phyloP scores from a whole-genome alignment of 2,888 invertebrate genomes.

The Pollenia angustigena region DNA sequence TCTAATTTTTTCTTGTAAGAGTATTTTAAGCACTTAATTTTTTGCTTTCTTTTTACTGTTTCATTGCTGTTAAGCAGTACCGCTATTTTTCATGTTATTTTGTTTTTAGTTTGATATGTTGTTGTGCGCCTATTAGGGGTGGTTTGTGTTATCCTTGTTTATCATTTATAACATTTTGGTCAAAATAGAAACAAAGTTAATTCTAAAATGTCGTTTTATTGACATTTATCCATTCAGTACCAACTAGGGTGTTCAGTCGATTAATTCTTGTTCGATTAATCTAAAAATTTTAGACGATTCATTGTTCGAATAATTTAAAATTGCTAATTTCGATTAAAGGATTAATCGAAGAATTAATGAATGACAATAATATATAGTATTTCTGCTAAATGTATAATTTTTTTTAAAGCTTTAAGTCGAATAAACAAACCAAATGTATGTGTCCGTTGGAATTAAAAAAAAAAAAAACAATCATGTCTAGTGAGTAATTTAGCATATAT shows the following conservation, averaged over 20 bases:
- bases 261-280: no score
- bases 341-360: no score
- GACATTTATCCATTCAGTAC: constrained; percentile 19
- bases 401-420: no score
- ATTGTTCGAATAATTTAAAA: no score
- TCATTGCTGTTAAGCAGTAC: constrained; percentile 4
- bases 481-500: no score
- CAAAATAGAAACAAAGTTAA: constrained; percentile 68
- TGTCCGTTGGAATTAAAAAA: no score
- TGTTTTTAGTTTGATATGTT: neutral
- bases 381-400: no score
- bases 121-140: constrained; percentile 20
- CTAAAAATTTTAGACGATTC: no score
- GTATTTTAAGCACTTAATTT: neutral
- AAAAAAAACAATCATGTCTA: no score
- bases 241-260: neutral
- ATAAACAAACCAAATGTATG: no score
- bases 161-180: constrained; percentile 52
- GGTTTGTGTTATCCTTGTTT: constrained; percentile 36
- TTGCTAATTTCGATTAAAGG: no score
- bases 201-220: constrained; percentile 19
- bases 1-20: neutral
- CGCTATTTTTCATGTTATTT: constrained; percentile 18
- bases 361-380: no score
- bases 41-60: constrained; percentile 4